These are phyloP conservation scores for Sebastes matsubarae DNA, from an alignment of 2,797 vertebrate species.

Conservation along the genomic window DNA sequence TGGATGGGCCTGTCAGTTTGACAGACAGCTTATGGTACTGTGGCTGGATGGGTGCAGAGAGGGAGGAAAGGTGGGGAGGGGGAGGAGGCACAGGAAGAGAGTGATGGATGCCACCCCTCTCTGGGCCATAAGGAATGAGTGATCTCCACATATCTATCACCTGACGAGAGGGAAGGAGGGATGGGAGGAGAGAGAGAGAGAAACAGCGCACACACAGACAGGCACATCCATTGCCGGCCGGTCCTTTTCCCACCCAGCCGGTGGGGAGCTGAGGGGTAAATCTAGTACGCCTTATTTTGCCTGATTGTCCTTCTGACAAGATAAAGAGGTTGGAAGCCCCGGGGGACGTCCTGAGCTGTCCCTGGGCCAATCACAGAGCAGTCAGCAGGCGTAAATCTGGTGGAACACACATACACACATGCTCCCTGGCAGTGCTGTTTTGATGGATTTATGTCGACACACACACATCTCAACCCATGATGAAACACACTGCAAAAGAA, in stretches of 20 bases:
- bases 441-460: conserved; percentile 35
- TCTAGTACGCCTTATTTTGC: conserved; percentile 71
- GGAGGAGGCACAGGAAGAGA: conserved; percentile 14
- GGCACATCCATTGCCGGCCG: conserved; percentile 1
- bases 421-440: conserved; percentile 27
- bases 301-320: conserved; percentile 76
- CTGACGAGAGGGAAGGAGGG: conserved; percentile 31
- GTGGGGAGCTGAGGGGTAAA: conserved; percentile 58
- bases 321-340: conserved; percentile 60
- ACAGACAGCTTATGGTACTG: conserved; percentile 67
- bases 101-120: conserved; percentile 78
- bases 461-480: conserved; percentile 1
- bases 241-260: conserved; percentile 2
- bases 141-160: conserved; percentile 78
- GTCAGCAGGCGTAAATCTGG: conserved; percentile 54
- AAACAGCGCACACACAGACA: conserved; percentile 6
- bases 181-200: neutral
- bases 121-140: conserved; percentile 75
- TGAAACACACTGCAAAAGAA: conserved; percentile 41
- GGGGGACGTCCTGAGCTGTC: conserved; percentile 44
- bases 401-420: conserved; percentile 27
- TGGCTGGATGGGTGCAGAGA: conserved; percentile 40
- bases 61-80: conserved; percentile 11
- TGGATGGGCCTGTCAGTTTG: conserved; percentile 74
- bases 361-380: conserved; percentile 55